These are phyloP conservation scores for Ammospiza caudacuta DNA, from an alignment of 2,113 vertebrate genomes.

Conservation along the genomic window DNA sequence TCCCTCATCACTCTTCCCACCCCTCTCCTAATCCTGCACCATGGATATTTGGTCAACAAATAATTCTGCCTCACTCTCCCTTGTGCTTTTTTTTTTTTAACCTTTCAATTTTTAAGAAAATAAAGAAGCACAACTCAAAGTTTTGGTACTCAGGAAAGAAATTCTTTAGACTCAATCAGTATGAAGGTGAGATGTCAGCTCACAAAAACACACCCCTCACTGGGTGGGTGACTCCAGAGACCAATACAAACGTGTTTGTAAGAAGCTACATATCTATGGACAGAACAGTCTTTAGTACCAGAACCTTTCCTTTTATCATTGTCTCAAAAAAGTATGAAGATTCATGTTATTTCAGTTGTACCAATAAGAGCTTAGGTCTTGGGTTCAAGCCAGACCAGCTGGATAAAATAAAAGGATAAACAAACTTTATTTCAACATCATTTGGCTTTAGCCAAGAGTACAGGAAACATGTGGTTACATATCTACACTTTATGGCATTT, in stretches of 20 bases:
- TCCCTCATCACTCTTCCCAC: neutral
- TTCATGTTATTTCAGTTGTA: neutral
- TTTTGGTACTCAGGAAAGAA: neutral
- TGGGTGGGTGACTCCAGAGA: neutral
- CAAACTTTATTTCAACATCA: neutral
- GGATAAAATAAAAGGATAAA: neutral
- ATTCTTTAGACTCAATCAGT: accelerated
- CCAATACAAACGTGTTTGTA: accelerated
- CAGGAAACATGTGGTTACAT: neutral
- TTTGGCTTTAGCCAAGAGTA: neutral
- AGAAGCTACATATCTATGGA: neutral
- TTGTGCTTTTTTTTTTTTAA: neutral
- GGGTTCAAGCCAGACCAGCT: neutral
- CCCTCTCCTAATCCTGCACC: neutral
- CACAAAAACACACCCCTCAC: neutral
- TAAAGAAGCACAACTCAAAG: neutral
- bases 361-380: neutral
- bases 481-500: neutral
- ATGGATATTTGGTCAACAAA: neutral
- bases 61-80: neutral
- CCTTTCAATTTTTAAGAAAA: neutral
- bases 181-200: neutral
- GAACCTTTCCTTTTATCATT: neutral
- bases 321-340: neutral
- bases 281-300: neutral